These are phyloP conservation scores for Leptocoma aspasia DNA, from an alignment of 2,113 vertebrate species.

Conservation along the genomic window DNA sequence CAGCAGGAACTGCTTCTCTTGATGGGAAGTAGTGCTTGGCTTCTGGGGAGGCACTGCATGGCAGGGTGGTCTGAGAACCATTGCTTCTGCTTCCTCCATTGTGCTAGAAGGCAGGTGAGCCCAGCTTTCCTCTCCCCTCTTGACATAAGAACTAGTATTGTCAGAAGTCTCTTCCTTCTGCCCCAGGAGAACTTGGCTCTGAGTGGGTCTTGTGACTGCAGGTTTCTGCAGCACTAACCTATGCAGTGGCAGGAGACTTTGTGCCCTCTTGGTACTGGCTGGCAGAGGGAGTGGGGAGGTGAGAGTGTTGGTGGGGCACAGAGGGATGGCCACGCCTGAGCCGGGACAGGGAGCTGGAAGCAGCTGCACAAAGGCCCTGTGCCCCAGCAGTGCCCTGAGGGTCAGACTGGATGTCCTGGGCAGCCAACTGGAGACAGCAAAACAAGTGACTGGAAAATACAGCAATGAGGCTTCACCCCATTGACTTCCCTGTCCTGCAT, in stretches of 20 bases:
- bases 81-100: not conserved
- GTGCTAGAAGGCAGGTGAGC: not conserved
- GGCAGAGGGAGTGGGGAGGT: not conserved
- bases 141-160: not conserved
- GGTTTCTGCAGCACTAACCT: not conserved
- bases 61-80: not conserved
- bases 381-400: not conserved
- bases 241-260: not conserved
- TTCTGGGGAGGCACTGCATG: not conserved
- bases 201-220: not conserved
- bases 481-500: not conserved
- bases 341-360: not conserved
- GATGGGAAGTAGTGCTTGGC: not conserved
- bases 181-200: not conserved
- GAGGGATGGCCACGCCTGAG: not conserved
- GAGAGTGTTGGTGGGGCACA: not conserved
- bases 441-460: not conserved
- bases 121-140: not conserved
- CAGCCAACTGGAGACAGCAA: not conserved
- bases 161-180: not conserved
- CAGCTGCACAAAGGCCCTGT: too few relatives aligned
- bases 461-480: not conserved
- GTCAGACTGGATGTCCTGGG: not conserved
- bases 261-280: not conserved
- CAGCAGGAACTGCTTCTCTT: not conserved